A percentile compares a stretch with the other conserved stretches of the same genome.
Evolutionary conservation across 1,140 invertebrate species (phyloP).

Genomic region (Anadara kagoshimensis): DNA sequence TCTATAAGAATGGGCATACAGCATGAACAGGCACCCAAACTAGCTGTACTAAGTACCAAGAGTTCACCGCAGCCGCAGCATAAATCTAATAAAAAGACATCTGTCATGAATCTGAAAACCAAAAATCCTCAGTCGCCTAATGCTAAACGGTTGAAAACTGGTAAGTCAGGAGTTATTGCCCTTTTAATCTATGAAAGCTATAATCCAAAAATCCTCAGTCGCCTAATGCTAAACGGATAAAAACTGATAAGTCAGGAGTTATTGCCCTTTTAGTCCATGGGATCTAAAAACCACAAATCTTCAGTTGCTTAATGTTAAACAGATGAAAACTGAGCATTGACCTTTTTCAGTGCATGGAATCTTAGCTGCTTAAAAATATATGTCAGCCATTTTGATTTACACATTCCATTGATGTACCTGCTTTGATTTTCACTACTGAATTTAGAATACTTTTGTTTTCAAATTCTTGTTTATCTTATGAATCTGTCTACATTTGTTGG

Average conservation of each 20-base stretch:
- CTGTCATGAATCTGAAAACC: slow-evolving; percentile 46
- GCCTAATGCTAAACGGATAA: slow-evolving; percentile 61
- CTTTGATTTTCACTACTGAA: background rate
- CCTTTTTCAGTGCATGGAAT: no score
- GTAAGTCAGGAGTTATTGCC: slow-evolving; percentile 20
- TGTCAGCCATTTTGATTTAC: background rate
- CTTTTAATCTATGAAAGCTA: no score
- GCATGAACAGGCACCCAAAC: slow-evolving; percentile 24
- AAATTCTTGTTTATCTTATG: no score
- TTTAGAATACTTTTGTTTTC: no score
- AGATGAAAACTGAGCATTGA: slow-evolving; percentile 46
- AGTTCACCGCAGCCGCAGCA: slow-evolving; percentile 56
- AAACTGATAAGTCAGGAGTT: slow-evolving; percentile 37
- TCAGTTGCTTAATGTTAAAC: slow-evolving; percentile 62
- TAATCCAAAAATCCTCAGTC: slow-evolving; percentile 62
- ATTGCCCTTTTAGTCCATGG: no score
- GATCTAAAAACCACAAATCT: slow-evolving; percentile 58
- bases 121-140: slow-evolving; percentile 67
- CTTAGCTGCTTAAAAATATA: background rate
- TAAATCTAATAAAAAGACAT: slow-evolving; percentile 59
- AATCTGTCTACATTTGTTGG: no score
- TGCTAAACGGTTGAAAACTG: slow-evolving; percentile 55
- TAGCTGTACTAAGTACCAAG: slow-evolving; percentile 24
- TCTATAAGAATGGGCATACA: slow-evolving; percentile 56
- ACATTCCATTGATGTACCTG: background rate